These are phyloP conservation scores for Belonocnema kinseyi DNA, from an alignment of 1,140 invertebrate species.

Conservation along the genomic window DNA sequence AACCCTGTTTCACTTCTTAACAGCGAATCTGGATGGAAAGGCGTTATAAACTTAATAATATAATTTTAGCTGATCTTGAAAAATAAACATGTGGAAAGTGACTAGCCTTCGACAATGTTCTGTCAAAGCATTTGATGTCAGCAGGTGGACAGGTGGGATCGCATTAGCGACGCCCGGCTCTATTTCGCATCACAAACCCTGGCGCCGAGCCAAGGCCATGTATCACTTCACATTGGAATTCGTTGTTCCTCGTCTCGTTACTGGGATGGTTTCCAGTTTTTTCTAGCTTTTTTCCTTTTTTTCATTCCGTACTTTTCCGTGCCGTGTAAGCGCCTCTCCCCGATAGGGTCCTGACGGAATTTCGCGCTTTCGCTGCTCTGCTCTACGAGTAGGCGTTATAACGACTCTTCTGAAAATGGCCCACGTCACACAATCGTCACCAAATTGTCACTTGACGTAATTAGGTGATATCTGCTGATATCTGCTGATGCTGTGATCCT, in stretches of 20 bases:
- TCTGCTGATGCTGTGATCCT: neutral
- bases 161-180: slow-evolving; percentile 49
- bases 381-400: neutral
- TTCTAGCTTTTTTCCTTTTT: slow-evolving; percentile 20
- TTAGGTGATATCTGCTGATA: neutral
- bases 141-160: slow-evolving; percentile 5
- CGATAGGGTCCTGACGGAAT: neutral
- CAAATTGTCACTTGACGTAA: slow-evolving; percentile 8
- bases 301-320: slow-evolving; percentile 24
- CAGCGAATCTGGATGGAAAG: too few species aligned
- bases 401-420: neutral
- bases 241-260: slow-evolving; percentile 68
- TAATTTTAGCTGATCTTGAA: too few species aligned
- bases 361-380: neutral
- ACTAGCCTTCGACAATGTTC: neutral
- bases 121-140: slow-evolving; percentile 13
- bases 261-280: slow-evolving; percentile 39
- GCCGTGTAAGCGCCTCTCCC: neutral
- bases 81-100: too few species aligned
- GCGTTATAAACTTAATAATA: too few species aligned
- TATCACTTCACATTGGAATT: slow-evolving; percentile 68
- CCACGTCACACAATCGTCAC: slow-evolving; percentile 13
- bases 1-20: too few species aligned
- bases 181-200: slow-evolving; percentile 66
- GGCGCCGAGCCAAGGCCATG: slow-evolving; percentile 62